phyloP scores from a whole-genome alignment of 2,797 vertebrate species.

The Callimico goeldii region DNA sequence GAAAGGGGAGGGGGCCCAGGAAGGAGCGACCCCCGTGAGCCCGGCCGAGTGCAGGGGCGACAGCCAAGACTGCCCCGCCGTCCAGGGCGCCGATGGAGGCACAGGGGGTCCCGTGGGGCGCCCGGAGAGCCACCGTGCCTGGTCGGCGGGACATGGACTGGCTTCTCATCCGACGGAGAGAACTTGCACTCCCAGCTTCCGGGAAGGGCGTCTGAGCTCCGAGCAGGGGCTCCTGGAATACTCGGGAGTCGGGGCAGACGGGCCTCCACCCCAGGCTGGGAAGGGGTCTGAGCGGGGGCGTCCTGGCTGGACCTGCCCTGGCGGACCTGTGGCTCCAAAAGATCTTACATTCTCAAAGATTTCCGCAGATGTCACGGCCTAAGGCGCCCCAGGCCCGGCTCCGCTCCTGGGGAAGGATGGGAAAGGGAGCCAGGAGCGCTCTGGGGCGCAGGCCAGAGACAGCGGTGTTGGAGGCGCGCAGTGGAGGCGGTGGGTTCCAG shows the following conservation, averaged over 20 bases:
- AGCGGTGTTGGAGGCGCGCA: accelerated
- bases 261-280: background rate
- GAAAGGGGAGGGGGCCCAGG: background rate
- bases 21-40: no score
- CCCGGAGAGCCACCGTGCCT: background rate
- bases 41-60: accelerated
- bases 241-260: background rate
- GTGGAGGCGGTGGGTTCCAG: background rate
- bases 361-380: background rate
- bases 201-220: no score
- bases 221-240: background rate
- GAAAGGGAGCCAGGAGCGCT: background rate
- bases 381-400: background rate
- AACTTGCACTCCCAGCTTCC: background rate
- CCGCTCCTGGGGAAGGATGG: background rate
- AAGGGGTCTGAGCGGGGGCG: accelerated
- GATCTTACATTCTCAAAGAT: background rate
- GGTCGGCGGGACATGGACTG: background rate
- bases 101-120: accelerated
- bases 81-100: no score
- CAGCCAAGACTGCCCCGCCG: background rate
- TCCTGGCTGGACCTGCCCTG: background rate
- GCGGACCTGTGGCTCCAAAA: background rate
- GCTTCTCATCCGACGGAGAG: background rate
- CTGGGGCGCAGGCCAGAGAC: background rate